A percentile compares a stretch with the other conserved stretches of the same genome.
Conservation (phyloP, 2,113 vertebrate genomes). For the Stigmatopora argus region DNA sequence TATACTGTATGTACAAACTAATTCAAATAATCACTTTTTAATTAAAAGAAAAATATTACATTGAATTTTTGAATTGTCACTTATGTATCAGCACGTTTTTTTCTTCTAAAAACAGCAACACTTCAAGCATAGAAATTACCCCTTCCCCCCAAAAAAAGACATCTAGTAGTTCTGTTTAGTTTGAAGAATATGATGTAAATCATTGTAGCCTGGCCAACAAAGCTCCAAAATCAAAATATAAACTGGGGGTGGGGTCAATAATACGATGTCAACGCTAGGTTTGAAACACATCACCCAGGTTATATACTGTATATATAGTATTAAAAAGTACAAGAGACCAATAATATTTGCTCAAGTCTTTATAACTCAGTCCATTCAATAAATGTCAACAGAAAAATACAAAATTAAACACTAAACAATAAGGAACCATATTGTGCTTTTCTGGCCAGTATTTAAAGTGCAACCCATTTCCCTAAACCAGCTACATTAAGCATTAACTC, state of each 20-base stretch:
- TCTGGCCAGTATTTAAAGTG: conserved; percentile 22
- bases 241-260: too few relatives aligned
- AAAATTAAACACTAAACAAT: conserved; percentile 39
- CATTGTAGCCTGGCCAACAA: too few relatives aligned
- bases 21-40: conserved; percentile 33
- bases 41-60: conserved; percentile 41
- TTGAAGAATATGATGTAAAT: too few relatives aligned
- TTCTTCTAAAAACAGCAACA: too few relatives aligned
- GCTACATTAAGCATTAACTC: background rate
- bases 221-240: too few relatives aligned
- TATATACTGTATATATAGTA: background rate
- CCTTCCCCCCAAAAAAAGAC: too few relatives aligned
- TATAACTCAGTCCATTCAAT: conserved; percentile 40
- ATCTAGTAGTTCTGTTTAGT: background rate
- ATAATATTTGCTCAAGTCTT: conserved; percentile 43
- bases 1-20: conserved; percentile 22
- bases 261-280: background rate
- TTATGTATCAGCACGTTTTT: background rate
- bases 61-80: background rate
- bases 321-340: background rate
- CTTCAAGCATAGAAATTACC: too few relatives aligned
- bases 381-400: conserved; percentile 20
- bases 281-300: background rate
- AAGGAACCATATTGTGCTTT: conserved; percentile 25
- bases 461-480: conserved; percentile 24